Base-by-base conservation (phyloP, 2,888 invertebrate species). In the Cylloceria caligata region DNA sequence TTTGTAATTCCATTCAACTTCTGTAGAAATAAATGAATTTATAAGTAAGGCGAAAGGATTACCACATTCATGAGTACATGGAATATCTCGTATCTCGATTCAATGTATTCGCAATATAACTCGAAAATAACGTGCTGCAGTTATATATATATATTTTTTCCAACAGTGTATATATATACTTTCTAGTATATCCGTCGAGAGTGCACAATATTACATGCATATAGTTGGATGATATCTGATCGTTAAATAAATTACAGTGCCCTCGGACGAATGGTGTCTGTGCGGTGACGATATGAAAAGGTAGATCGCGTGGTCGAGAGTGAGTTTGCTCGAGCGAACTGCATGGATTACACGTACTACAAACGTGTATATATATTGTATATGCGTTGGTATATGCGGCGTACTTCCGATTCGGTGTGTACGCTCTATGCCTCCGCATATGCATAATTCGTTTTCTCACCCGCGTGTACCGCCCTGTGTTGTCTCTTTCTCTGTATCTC, bases 361-460 rank as follows among this genome's bases (percentile, higher is more conserved):
- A 24, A n/a, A 57, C 6, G 16, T n/a, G 16, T 47, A 30, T 47
- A 24, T 27, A 47, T 67, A 30, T 45, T 42, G 27, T 47, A 68
- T 21, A 49, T 73, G 55, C 55, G 24, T 45, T n/a, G 24, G 34
- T 49, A 75, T 30, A 68, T n/a, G 3, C n/a, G 34, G 13, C 57
- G 68, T 68, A 67, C 60, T 68, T 68, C 75, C 75, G 75, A 45
- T 47, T 42, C 19, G 47, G 27, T 67, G 52, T 55, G 27, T 49
- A 49, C 71, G 30, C 45, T 65, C 30, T 60, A 11, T 42, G 57
- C 19, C 11, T 57, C 65, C 45, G 47, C 71, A 64, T 72, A 72
- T 78, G 71, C 71, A 72, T 78, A 78, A 76, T 76, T 76, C 75
- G 75, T 76, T 68, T 76, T 76, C 75, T 68, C 68, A 76, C 75